Evolutionary conservation across 2,113 vertebrate genomes (phyloP), one percentile per base, ranked within the genome.

Genomic region (Poecilia latipinna): DNA sequence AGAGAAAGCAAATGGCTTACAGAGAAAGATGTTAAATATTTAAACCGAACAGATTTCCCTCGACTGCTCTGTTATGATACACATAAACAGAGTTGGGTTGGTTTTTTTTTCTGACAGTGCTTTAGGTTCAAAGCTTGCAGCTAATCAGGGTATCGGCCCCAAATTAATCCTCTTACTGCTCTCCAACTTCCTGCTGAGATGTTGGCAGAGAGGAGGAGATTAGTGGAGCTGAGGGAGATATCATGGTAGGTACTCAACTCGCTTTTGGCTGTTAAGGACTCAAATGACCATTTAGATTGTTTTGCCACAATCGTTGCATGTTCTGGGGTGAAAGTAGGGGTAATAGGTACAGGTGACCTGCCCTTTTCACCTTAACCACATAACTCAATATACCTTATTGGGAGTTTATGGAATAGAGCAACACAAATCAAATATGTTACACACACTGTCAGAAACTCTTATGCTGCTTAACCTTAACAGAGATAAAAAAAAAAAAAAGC

Each of bases 1-100:
- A 72, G 62, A 73, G 77, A 74, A 51, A 68, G 76, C 64, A 70
- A 79, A 48, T 65, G 39, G 60, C 66, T 75, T 80, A 67, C 71
- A 79, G 42, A 71, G 29, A n/a, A 19, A 57, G 39, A 32, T 70
- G 68, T 65, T 90, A 67, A 82, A 88, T 91, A 84, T 86, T 92
- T 88, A 0, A 92, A 2, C 61, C 80, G 78, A 62, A 84, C 80
- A 68, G 65, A 82, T 82, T 75, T 76, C 61, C 70, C 74, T 68
- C 15, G 12, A 72, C 74, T 79, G 67, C 76, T 83, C 77, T 75
- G 88, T 87, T 83, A 92, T 79, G 82, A 91, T 87, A 77, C 71
- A 61, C 51, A 64, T 12, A 79, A 74, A 71, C 61, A 8, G 26
- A 12, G 62, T 67, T 72, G 28, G 48, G 4, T 28, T 28, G 28